Base-by-base conservation (phyloP, 2,797 vertebrate species). In the Ceryle rudis region DNA sequence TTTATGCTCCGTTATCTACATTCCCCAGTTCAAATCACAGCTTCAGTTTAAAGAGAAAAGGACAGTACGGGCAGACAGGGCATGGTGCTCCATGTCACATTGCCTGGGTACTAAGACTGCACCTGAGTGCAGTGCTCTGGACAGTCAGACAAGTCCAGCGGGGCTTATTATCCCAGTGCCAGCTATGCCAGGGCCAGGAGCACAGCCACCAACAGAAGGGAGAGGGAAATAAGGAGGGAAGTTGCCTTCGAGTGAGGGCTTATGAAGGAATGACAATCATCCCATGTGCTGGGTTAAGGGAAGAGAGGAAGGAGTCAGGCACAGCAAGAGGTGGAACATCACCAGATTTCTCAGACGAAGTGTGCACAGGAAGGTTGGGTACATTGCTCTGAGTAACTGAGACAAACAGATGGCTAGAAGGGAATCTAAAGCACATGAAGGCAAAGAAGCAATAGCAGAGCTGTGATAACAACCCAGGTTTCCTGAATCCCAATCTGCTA, bases 401-500 rank as follows among this genome's bases (percentile, higher is more conserved):
- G 81, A 86, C 78, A 94, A 91, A 72, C 96, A 96, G 96, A 96
- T 97, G 96, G 93, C 54, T 62, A 72, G 75, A 77, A 95, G 58
- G 35, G 89, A 95, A 55, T 88, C 72, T 88, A 75, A 95, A 86
- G 87, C 57, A 66, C 79, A 81, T 1, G 4, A 47, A 90, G 72
- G 71, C 88, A 95, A 84, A 92, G 81, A 77, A 93, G 79, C 49
- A 83, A 28, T 14, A 81, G 64, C 75, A 94, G 69, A 79, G 61
- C 87, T 96, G 46, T 58, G 87, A 88, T 86, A 88, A 91, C 42
- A 74, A 55, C 49, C 7, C 62, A 90, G 58, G 86, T 86, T 96
- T 97, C 75, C 79, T 93, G 91, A 94, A 86, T 86, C 33, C 44
- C 96, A 96, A 67, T 96, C 95, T 97, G 92, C 77, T 94, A 55